These are phyloP conservation scores for Elysia crispata DNA, from an alignment of 2,888 invertebrate genomes.

Conservation along the genomic window DNA sequence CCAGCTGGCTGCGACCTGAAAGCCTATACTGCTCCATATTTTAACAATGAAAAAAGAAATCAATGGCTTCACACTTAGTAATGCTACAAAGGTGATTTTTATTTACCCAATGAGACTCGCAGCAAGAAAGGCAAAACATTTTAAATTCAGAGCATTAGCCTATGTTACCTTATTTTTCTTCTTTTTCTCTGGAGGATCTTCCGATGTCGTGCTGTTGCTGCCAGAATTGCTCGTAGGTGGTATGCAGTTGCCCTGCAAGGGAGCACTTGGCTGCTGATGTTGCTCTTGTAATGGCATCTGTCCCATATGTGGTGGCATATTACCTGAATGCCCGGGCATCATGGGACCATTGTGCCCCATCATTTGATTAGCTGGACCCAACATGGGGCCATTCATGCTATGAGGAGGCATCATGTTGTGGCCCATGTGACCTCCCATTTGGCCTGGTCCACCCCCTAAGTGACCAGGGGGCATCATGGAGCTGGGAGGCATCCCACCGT, in stretches of 20 bases:
- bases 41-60: no score
- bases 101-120: no score
- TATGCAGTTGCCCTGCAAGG: conserved; percentile 31
- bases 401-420: conserved; percentile 45
- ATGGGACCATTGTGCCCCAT: conserved; percentile 57
- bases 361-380: conserved; percentile 51
- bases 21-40: no score
- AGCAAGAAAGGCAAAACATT: no score
- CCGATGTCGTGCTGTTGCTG: conserved; percentile 47
- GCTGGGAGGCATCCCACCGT: conserved; percentile 50
- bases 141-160: no score
- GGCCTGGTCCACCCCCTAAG: conserved; percentile 51
- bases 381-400: conserved; percentile 55
- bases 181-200: conserved; percentile 67
- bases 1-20: no score
- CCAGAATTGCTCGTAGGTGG: conserved; percentile 34
- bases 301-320: conserved; percentile 16
- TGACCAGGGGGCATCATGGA: conserved; percentile 53
- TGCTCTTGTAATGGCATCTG: conserved; percentile 44
- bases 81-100: no score
- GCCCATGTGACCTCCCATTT: conserved; percentile 39
- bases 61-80: no score
- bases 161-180: conserved; percentile 60
- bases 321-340: conserved; percentile 51
- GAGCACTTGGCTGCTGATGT: conserved; percentile 39